These are phyloP conservation scores for Nesoenas mayeri DNA, from an alignment of 2,113 vertebrate genomes.

Conservation along the genomic window DNA sequence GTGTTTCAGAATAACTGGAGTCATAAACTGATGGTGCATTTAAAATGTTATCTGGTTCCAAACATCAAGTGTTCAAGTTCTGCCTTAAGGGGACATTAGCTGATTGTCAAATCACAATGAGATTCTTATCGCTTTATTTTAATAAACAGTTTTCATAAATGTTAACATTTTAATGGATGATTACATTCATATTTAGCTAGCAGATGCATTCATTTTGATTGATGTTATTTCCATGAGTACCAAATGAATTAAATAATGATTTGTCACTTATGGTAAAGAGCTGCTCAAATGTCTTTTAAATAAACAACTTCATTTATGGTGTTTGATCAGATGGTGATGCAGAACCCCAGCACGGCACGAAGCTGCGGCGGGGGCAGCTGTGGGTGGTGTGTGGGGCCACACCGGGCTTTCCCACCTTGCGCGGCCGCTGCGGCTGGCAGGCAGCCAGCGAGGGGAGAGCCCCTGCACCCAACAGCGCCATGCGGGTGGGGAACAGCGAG, in stretches of 20 bases:
- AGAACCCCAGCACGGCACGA: neutral
- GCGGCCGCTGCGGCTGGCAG: neutral
- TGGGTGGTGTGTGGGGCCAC: rapidly evolving
- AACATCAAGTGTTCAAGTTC: constrained; percentile 14
- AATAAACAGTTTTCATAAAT: constrained; percentile 64
- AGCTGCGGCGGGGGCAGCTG: rapidly evolving
- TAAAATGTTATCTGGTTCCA: constrained; percentile 9
- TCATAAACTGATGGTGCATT: constrained; percentile 24
- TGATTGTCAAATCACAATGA: constrained; percentile 64
- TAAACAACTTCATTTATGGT: neutral
- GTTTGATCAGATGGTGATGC: neutral
- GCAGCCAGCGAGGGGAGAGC: neutral
- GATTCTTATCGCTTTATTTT: constrained; percentile 59
- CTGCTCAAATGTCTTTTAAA: constrained; percentile 42
- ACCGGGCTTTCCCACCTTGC: rapidly evolving
- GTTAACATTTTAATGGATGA: constrained; percentile 69
- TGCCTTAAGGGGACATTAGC: constrained; percentile 65
- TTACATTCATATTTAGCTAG: constrained; percentile 60
- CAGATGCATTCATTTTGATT: constrained; percentile 62
- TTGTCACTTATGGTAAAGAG: constrained; percentile 53
- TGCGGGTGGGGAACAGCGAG: rapidly evolving
- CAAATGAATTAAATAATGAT: constrained; percentile 65
- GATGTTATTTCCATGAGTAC: constrained; percentile 58
- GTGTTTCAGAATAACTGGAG: neutral
- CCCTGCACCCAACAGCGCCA: rapidly evolving